phyloP scores from a whole-genome alignment of 2,113 vertebrate genomes.

The Scomber colias region DNA sequence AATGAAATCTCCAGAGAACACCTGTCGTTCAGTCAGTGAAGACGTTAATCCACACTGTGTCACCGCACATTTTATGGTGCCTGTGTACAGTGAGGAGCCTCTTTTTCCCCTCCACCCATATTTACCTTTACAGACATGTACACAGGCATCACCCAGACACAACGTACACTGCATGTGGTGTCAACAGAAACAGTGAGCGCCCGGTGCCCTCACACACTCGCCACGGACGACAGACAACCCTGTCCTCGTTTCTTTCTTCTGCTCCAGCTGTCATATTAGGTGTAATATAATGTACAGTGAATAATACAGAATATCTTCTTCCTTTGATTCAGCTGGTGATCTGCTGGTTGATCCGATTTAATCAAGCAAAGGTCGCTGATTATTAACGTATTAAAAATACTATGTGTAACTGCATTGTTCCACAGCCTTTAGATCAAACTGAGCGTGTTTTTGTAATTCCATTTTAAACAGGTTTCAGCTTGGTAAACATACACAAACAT shows the following conservation, averaged over 20 bases:
- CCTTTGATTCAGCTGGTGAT: neutral
- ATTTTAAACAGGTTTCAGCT: neutral
- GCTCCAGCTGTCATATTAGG: neutral
- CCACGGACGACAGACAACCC: slow-evolving; percentile 16
- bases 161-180: slow-evolving; percentile 54
- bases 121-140: slow-evolving; percentile 63
- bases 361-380: neutral
- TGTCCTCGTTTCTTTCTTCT: slow-evolving; percentile 7
- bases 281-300: slow-evolving; percentile 6
- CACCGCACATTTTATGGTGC: neutral
- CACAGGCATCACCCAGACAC: slow-evolving; percentile 52
- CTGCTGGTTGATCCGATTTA: neutral
- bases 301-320: neutral
- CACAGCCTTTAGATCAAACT: neutral
- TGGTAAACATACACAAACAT: too few relatives aligned
- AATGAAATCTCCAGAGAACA: neutral
- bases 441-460: neutral
- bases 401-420: neutral
- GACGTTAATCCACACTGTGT: neutral
- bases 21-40: neutral
- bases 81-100: neutral
- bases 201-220: slow-evolving; percentile 42
- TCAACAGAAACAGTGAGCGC: slow-evolving; percentile 57
- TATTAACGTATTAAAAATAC: neutral
- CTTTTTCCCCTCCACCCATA: slow-evolving; percentile 43